These are phyloP conservation scores for Heterodera carotae DNA, from an alignment of 1,140 invertebrate species.

Conservation along the genomic window DNA sequence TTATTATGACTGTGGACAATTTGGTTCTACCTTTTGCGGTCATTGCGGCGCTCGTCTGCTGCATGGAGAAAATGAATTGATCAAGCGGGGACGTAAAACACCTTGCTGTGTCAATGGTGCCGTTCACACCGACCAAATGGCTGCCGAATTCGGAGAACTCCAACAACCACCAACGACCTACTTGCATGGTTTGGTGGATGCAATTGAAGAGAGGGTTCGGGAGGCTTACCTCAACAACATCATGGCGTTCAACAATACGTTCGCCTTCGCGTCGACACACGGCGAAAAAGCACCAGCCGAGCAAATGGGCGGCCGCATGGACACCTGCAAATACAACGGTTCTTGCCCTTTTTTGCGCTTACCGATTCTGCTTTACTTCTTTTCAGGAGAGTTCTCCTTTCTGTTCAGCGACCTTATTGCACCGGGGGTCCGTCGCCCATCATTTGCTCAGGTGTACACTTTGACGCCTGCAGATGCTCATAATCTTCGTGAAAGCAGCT, in stretches of 20 bases:
- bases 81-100: not conserved
- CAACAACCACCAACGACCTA: not conserved
- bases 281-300: not conserved
- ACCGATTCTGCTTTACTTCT: too few species aligned
- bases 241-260: not conserved
- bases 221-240: not conserved
- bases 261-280: not conserved
- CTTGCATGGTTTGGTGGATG: not conserved
- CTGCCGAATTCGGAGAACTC: not conserved
- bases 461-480: not conserved
- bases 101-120: not conserved
- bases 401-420: not conserved
- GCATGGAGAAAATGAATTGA: not conserved
- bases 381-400: not conserved
- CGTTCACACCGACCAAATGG: not conserved
- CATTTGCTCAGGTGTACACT: not conserved
- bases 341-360: not conserved
- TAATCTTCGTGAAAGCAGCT: not conserved
- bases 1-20: conserved; percentile 14
- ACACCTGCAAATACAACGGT: not conserved
- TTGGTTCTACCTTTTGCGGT: not conserved
- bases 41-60: conserved; percentile 1
- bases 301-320: not conserved
- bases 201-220: not conserved
- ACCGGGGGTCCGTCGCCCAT: too few species aligned